phyloP scores from a whole-genome alignment of 2,113 vertebrate species.

The Salvelinus alpinus region DNA sequence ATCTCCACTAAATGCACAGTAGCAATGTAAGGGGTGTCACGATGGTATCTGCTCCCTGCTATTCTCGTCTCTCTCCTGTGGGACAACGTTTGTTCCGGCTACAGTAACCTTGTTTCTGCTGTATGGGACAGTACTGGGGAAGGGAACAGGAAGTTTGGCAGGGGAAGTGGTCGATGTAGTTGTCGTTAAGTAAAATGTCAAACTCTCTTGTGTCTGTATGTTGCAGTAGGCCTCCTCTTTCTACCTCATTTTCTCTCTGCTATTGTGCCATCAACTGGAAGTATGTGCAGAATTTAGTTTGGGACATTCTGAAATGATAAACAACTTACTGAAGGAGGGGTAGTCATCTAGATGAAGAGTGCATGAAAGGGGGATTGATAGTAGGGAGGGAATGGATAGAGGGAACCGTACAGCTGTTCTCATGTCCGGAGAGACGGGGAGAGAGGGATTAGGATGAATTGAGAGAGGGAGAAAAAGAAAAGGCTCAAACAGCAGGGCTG shows the following conservation, averaged over 20 bases:
- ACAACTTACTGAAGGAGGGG: conserved; percentile 40
- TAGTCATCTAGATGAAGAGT: conserved; percentile 28
- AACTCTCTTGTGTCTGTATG: background rate
- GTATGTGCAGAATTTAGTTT: background rate
- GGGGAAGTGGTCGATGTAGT: conserved; percentile 18
- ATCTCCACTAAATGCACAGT: conserved; percentile 37
- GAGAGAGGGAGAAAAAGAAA: background rate
- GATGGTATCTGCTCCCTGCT: conserved; percentile 20
- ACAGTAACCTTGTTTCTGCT: conserved; percentile 18
- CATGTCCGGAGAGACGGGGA: background rate
- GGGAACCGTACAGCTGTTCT: no score
- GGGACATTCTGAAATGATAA: conserved; percentile 24
- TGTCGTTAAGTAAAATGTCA: conserved; percentile 28
- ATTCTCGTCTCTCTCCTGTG: conserved; percentile 36
- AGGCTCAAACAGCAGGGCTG: conserved; percentile 1
- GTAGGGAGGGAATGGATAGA: no score
- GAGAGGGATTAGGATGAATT: background rate
- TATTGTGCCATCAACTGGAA: background rate
- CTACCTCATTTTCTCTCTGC: background rate
- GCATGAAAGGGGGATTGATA: background rate
- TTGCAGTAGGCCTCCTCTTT: background rate
- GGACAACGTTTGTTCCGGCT: conserved; percentile 45
- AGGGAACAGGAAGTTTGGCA: conserved; percentile 30
- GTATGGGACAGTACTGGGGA: conserved; percentile 40
- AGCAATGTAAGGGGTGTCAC: conserved; percentile 34